A percentile compares a stretch with the other conserved stretches of the same genome.
Conservation (phyloP, 2,888 invertebrate species). For the Lasioglossum calceatum region DNA sequence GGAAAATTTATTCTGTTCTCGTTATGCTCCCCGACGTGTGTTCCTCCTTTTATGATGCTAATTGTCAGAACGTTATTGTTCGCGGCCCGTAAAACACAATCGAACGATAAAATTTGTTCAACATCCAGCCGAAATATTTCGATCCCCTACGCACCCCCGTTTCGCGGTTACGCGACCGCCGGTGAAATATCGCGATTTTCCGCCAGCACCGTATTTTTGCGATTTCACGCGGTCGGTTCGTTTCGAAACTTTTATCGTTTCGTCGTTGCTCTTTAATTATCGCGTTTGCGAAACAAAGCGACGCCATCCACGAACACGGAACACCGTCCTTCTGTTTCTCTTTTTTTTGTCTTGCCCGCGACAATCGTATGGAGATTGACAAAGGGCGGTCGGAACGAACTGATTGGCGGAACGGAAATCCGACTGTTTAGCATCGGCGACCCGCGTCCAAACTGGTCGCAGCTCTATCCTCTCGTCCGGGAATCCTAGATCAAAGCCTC, state of each 20-base stretch:
- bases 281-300: neutral
- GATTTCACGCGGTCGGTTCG: constrained; percentile 27
- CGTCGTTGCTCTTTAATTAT: neutral
- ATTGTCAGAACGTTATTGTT: constrained; percentile 65
- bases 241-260: neutral
- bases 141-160: constrained; percentile 7
- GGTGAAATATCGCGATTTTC: constrained; percentile 44
- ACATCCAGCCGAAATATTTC: constrained; percentile 57
- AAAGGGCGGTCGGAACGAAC: constrained; percentile 73
- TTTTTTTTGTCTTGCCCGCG: neutral
- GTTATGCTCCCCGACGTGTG: constrained; percentile 63
- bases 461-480: constrained; percentile 20
- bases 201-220: constrained; percentile 30
- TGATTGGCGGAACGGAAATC: constrained; percentile 81
- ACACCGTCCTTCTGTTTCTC: neutral
- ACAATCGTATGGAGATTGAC: constrained; percentile 71
- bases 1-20: constrained; percentile 63
- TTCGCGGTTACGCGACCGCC: neutral
- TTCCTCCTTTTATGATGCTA: constrained; percentile 62
- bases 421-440: constrained; percentile 68
- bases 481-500: constrained; percentile 64
- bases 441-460: constrained; percentile 23
- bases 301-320: neutral
- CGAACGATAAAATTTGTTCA: constrained; percentile 63
- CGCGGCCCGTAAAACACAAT: constrained; percentile 48